Base-by-base conservation (phyloP, 2,797 vertebrate species). In the Hoplostethus atlanticus region DNA sequence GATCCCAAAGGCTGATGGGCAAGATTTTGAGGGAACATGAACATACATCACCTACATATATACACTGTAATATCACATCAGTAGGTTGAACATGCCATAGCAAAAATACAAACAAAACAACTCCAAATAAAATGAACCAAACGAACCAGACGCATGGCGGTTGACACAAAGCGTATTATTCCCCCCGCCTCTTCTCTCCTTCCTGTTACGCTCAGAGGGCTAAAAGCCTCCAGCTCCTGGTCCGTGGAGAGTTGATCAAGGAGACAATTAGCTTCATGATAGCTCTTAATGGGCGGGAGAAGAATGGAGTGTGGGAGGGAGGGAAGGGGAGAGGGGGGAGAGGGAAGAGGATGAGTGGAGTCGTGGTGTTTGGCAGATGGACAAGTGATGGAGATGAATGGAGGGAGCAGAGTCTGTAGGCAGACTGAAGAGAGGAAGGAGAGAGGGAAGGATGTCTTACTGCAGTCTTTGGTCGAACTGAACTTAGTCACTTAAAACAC, bases 191-290 rank as follows among this genome's bases (percentile, higher is more conserved):
- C 60, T 16, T 75, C 66, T 6, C 46, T 81, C 81, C 87, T 80
- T 87, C 74, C 84, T 82, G 77, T 83, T 77, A 62, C 61, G 70
- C 84, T 80, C 81, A 72, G 63, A 74, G 73, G 70, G 70, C 90
- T 92, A 91, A 93, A 90, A 91, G 87, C 84, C 84, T 88, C 69
- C 80, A 86, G 74, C 57, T 87, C 82, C 81, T 73, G 83, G 80
- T 84, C 92, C 84, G 36, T 7, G 42, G 89, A 91, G 91, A 91
- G 84, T 88, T 90, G 83, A 91, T 92, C 86, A 90, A 84, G 90
- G 84, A 85, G 86, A 86, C 89, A 91, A 92, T 92, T 93, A 93
- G 86, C 87, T 88, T 63, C 77, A 73, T 89, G 88, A 90, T 91
- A 89, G 89, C 89, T 87, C 83, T 86, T 92, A 91, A 90, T 91